phyloP scores from a whole-genome alignment of 2,113 vertebrate species.

The Tichodroma muraria region DNA sequence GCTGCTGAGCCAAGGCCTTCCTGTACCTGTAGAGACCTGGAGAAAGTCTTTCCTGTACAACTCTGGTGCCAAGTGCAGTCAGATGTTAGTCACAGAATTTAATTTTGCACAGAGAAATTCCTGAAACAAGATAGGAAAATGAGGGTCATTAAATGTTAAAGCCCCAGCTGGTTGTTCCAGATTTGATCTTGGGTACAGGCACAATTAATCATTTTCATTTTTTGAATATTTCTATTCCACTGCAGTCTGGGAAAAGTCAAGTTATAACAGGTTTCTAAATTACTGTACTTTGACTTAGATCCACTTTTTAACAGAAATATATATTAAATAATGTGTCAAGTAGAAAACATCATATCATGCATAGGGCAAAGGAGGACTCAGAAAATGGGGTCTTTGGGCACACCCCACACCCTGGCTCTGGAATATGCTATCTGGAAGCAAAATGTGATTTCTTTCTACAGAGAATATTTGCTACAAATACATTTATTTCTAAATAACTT shows the following conservation, averaged over 20 bases:
- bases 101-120: not conserved
- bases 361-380: not conserved
- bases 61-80: not conserved
- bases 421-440: not conserved
- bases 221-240: not conserved
- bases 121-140: not conserved
- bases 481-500: not conserved
- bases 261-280: not conserved
- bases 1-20: not conserved
- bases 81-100: not conserved
- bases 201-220: not conserved
- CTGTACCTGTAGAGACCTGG: not conserved
- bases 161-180: not conserved
- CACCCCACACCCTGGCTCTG: not conserved
- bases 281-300: not conserved
- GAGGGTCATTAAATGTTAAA: not conserved
- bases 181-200: not conserved
- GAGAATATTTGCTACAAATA: not conserved
- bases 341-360: not conserved
- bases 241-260: not conserved
- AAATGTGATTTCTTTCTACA: not conserved
- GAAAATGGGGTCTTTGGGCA: not conserved
- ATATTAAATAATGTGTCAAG: not conserved
- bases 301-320: not conserved
- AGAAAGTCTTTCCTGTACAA: not conserved